Evolutionary conservation across 2,888 invertebrate genomes (phyloP).

Genomic region (Sycophila texana): DNA sequence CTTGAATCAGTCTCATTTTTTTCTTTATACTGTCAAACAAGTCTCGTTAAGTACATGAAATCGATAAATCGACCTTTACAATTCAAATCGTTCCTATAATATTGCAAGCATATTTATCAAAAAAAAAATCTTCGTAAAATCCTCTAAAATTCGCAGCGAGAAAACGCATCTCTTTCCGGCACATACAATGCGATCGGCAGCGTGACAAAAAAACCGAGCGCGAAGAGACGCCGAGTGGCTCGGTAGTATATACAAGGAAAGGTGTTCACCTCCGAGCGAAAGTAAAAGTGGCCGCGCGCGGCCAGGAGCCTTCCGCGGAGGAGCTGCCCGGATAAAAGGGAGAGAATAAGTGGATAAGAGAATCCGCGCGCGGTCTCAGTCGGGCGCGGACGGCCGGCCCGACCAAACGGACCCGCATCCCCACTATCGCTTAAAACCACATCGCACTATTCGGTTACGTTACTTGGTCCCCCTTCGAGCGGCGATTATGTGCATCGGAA

Average conservation of each 20-base stretch:
- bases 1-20: too few relatives aligned
- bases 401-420: slow-evolving; percentile 35
- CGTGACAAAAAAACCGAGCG: not conserved
- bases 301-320: slow-evolving; percentile 33
- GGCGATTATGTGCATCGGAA: too few relatives aligned
- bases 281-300: slow-evolving; percentile 46
- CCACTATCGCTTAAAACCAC: not conserved
- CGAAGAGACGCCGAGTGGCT: not conserved
- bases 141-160: too few relatives aligned
- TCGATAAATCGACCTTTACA: too few relatives aligned
- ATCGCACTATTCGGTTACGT: slow-evolving; percentile 24
- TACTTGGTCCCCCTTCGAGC: not conserved
- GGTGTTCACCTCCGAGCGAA: slow-evolving; percentile 50
- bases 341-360: slow-evolving; percentile 24
- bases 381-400: slow-evolving; percentile 16
- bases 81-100: too few relatives aligned
- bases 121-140: too few relatives aligned
- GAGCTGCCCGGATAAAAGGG: slow-evolving; percentile 37
- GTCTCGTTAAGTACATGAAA: too few relatives aligned
- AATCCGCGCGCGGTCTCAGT: slow-evolving; percentile 38
- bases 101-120: too few relatives aligned
- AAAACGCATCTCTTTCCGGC: not conserved
- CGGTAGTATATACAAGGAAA: slow-evolving; percentile 3
- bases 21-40: too few relatives aligned
- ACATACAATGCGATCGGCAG: not conserved